A percentile compares a stretch with the other conserved stretches of the same genome.
These are phyloP conservation scores for Actinostola sp. DNA, from an alignment of 92 coral and sea anemone genomes.

Conservation along the genomic window DNA sequence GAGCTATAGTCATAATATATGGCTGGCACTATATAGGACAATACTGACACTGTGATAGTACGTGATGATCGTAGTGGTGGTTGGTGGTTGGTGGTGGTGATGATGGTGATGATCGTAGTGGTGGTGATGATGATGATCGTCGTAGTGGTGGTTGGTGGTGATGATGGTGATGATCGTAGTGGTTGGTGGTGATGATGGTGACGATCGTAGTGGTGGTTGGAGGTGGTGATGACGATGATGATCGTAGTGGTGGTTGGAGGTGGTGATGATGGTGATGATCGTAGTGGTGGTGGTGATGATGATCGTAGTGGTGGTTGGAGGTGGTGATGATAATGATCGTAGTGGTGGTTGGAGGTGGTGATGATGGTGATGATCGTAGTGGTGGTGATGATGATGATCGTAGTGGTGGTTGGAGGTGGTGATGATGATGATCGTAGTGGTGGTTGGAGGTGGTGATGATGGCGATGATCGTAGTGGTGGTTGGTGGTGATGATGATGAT, in stretches of 20 bases:
- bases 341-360: neutral
- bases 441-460: too few species aligned
- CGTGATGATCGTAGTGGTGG: too few species aligned
- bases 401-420: neutral
- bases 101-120: neutral
- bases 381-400: neutral
- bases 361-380: neutral
- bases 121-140: neutral
- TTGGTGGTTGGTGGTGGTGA: too few species aligned
- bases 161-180: neutral
- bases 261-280: neutral
- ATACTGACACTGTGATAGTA: too few species aligned
- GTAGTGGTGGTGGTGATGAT: neutral
- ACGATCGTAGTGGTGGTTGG: neutral
- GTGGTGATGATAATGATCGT: neutral
- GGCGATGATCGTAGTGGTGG: too few species aligned
- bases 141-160: neutral
- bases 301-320: neutral
- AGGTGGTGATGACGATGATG: neutral
- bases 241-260: neutral
- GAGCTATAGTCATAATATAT: too few species aligned
- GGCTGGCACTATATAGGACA: too few species aligned
- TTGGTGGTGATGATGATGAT: too few species aligned
- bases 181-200: neutral
- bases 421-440: too few species aligned